Base-by-base conservation (phyloP, 2,888 invertebrate species). In the Sialis lutaria region DNA sequence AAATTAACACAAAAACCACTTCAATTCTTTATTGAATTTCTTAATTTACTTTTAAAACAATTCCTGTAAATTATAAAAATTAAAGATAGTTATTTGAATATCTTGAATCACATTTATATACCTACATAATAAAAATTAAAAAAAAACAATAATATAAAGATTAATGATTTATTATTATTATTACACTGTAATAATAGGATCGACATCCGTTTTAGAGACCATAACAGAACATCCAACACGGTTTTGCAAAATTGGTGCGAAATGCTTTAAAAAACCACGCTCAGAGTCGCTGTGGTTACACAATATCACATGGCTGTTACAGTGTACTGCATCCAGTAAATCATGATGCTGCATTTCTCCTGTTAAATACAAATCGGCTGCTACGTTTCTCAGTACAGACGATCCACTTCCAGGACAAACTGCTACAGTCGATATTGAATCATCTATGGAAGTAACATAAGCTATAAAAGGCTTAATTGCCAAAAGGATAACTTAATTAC, bases 281-380 rank as follows among this genome's bases (percentile, higher is more conserved):
- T 96, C 96, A 0, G 92, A 89, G 67, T 93, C 90, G 37, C 87
- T 89, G 64, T 96, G 95, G 63, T 93, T 92, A 52, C 88, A 88
- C 12, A 95, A 68, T 56, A 95, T 82, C 1, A 95, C 91, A 48
- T 79, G 76, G 10, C 74, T 74, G 32, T 84, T 82, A 47, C 72
- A 76, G 56, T 90, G 88, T 30, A 79, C 73, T 1, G 88, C 90
- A 58, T 95, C 89, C 34, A 96, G 70, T 1, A 93, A 67, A 53
- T 95, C 92, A 59, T 96, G 96, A 64, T 96, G 96, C 1, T 86
- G 75, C 92, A 96, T 93, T 72, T 96, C 96, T 6, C 81, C 87
- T 10, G 93, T 93, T 34, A 96, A 62, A 57, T 83, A 87, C 9
- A 96, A 67, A 66, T 92, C 89, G 3, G 84, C 88, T 12, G 62